Evolutionary conservation across 2,888 invertebrate genomes (phyloP).

Genomic region (Agonopterix alstromeriana): DNA sequence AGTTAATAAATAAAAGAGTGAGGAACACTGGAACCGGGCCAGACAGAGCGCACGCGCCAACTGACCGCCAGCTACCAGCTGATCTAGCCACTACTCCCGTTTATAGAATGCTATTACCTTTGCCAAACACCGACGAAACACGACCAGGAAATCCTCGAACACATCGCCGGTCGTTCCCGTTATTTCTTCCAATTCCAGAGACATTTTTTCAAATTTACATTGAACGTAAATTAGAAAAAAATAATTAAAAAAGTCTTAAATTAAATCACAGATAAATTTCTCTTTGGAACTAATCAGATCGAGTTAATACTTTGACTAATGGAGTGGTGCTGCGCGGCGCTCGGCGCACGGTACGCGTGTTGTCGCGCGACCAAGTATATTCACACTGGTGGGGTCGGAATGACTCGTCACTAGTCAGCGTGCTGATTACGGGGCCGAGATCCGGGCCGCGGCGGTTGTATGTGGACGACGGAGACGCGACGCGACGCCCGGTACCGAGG

Average conservation of each 20-base stretch:
- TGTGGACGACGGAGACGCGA: conserved; percentile 16
- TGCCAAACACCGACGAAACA: conserved; percentile 82
- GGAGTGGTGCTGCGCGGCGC: conserved; percentile 45
- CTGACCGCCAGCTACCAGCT: conserved; percentile 23
- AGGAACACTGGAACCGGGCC: conserved; percentile 18
- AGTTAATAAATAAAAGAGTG: conserved; percentile 6
- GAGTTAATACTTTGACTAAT: conserved; percentile 37
- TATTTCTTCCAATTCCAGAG: conserved; percentile 80
- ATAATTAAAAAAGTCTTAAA: conserved; percentile 26
- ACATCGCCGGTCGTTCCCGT: conserved; percentile 81
- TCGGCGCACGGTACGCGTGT: conserved; percentile 29
- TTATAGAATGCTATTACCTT: conserved; percentile 76
- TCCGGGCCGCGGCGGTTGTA: conserved; percentile 46
- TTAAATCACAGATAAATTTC: conserved; percentile 57
- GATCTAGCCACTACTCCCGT: conserved; percentile 24
- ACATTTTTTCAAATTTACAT: conserved; percentile 69
- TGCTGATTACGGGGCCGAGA: conserved; percentile 23
- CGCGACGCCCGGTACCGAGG: conserved; percentile 20
- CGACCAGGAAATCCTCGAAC: conserved; percentile 83
- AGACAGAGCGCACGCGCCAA: conserved; percentile 23
- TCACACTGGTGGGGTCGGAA: conserved; percentile 37
- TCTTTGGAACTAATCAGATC: conserved; percentile 65
- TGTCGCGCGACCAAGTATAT: conserved; percentile 31
- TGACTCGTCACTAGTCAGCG: conserved; percentile 30
- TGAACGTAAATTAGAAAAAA: conserved; percentile 23